Conservation (phyloP, 2,888 invertebrate species). For the Leptothorax acervorum region DNA sequence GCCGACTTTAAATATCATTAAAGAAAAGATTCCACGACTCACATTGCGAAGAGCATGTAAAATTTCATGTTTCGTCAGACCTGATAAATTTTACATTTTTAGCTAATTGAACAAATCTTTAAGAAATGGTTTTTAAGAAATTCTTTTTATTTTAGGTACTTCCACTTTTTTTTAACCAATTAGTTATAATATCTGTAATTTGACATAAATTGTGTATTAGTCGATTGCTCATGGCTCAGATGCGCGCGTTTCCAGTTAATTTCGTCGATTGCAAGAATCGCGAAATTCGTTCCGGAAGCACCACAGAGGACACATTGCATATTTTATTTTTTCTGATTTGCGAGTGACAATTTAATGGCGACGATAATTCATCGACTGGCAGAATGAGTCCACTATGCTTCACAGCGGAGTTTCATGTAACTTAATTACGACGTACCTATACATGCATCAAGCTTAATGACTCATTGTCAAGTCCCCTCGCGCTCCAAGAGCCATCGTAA, state of each 20-base stretch:
- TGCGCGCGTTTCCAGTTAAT: constrained; percentile 22
- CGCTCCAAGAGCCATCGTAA: constrained; percentile 9
- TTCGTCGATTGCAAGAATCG: not conserved
- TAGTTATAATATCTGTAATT: not conserved
- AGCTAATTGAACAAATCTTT: not conserved
- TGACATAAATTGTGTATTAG: not conserved
- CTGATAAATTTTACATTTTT: not conserved
- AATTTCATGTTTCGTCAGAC: not conserved
- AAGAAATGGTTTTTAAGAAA: not conserved
- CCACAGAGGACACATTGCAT: not conserved
- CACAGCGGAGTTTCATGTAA: constrained; percentile 10
- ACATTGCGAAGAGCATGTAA: not conserved
- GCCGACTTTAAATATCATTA: no score
- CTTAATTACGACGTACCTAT: constrained; percentile 2
- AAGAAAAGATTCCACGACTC: not conserved
- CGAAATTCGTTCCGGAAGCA: constrained; percentile 6
- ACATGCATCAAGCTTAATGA: constrained; percentile 40
- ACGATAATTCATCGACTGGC: constrained; percentile 1
- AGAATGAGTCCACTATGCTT: constrained; percentile 2
- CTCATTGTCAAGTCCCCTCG: constrained; percentile 37
- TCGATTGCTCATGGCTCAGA: constrained; percentile 1
- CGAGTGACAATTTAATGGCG: constrained; percentile 21
- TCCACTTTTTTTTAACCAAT: not conserved
- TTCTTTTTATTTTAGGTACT: not conserved
- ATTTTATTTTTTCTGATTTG: constrained; percentile 21